phyloP scores from a whole-genome alignment of 2,888 invertebrate genomes.

The Tolmerus cingulatus region DNA sequence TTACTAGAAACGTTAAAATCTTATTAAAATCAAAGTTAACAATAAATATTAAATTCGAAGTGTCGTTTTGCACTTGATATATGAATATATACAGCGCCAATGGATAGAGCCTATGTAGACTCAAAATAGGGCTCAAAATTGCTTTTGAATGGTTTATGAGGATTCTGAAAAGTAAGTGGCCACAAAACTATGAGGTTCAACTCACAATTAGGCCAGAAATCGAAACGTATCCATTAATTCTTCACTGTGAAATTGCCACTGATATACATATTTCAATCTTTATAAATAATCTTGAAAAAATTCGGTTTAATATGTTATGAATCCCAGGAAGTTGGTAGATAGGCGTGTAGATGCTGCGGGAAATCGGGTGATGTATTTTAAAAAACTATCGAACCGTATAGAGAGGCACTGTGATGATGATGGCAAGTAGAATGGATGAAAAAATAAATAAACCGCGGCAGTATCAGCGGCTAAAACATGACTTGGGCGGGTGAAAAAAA shows the following conservation, averaged over 20 bases:
- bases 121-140: neutral
- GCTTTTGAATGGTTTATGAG: neutral
- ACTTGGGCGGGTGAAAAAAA: neutral
- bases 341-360: neutral
- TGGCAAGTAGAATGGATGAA: neutral
- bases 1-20: neutral
- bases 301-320: neutral
- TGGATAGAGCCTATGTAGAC: too few relatives aligned
- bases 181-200: neutral
- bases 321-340: neutral
- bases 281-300: neutral
- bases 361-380: slow-evolving; percentile 18
- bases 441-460: neutral
- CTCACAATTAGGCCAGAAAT: neutral
- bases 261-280: neutral
- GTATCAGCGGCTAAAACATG: neutral
- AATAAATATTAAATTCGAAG: neutral
- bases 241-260: neutral
- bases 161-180: neutral
- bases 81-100: too few relatives aligned
- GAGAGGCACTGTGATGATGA: neutral
- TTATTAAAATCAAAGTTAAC: neutral
- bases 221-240: neutral
- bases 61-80: neutral
- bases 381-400: slow-evolving; percentile 44